Percentiles rank a stretch among this genome's conserved stretches.
These are phyloP conservation scores for Urophycis tenuis DNA, from an alignment of 2,797 vertebrate species.

Conservation along the genomic window DNA sequence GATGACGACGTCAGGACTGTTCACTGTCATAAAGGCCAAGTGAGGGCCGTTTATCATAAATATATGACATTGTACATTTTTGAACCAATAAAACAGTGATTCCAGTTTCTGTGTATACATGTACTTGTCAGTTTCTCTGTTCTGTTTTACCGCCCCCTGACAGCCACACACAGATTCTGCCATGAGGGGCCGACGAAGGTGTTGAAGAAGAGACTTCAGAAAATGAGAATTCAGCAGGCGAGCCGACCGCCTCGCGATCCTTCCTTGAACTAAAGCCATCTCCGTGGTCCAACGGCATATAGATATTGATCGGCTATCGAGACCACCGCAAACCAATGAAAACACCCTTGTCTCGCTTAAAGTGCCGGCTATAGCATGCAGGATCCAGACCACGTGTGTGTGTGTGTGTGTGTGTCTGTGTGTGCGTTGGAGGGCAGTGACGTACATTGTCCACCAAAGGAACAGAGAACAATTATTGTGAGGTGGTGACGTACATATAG, in stretches of 20 bases:
- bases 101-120: not conserved
- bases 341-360: too few relatives aligned
- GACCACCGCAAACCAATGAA: too few relatives aligned
- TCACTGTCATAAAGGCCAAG: not conserved
- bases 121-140: not conserved
- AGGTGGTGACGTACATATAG: not conserved
- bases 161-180: not conserved
- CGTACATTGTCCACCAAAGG: not conserved
- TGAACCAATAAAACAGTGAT: not conserved
- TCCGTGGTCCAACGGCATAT: too few relatives aligned
- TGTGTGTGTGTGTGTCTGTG: not conserved
- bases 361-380: too few relatives aligned
- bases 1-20: too few relatives aligned
- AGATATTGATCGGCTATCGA: too few relatives aligned
- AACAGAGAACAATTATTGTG: not conserved
- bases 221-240: too few relatives aligned
- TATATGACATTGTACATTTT: not conserved
- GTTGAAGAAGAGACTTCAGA: not conserved
- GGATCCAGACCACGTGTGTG: not conserved
- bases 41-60: not conserved
- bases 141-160: not conserved
- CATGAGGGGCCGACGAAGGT: not conserved
- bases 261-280: too few relatives aligned
- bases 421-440: too few relatives aligned
- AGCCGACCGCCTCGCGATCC: too few relatives aligned